phyloP scores from a whole-genome alignment of 2,888 invertebrate genomes.

The Heliconius ismenius region DNA sequence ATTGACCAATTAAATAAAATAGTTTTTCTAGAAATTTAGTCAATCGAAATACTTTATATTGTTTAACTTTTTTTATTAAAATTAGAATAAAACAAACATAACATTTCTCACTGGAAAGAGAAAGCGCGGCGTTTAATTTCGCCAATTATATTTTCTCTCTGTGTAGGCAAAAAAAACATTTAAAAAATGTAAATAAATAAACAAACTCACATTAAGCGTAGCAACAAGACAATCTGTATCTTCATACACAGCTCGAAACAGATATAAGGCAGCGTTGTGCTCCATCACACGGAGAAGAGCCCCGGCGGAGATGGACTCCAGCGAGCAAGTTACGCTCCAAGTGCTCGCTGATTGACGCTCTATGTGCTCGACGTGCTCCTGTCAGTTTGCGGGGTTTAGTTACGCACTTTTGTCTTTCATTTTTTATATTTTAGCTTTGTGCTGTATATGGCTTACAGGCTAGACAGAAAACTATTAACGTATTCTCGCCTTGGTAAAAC shows the following conservation, averaged over 20 bases:
- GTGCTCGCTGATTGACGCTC: slow-evolving; percentile 38
- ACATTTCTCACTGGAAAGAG: neutral
- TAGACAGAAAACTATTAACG: too few relatives aligned
- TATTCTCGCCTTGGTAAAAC: too few relatives aligned
- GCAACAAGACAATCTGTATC: slow-evolving; percentile 52
- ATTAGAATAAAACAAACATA: neutral
- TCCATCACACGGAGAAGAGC: slow-evolving; percentile 46
- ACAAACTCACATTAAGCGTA: slow-evolving; percentile 52
- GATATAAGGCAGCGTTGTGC: slow-evolving; percentile 48
- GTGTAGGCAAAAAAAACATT: neutral
- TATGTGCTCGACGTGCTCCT: slow-evolving; percentile 53
- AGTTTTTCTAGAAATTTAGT: too few relatives aligned
- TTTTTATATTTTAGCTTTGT: too few relatives aligned
- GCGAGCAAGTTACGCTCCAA: slow-evolving; percentile 51
- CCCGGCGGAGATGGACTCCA: slow-evolving; percentile 36
- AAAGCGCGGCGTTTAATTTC: neutral
- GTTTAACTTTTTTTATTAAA: too few relatives aligned
- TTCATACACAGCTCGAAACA: slow-evolving; percentile 55
- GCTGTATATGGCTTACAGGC: too few relatives aligned
- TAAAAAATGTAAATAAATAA: neutral
- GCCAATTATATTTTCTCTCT: too few relatives aligned
- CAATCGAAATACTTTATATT: too few relatives aligned
- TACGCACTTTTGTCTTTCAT: neutral
- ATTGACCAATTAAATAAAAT: too few relatives aligned
- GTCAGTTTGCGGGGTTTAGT: slow-evolving; percentile 21